Base-by-base conservation (phyloP, 2,113 vertebrate genomes). In the Cyprinodon brontotheroides region DNA sequence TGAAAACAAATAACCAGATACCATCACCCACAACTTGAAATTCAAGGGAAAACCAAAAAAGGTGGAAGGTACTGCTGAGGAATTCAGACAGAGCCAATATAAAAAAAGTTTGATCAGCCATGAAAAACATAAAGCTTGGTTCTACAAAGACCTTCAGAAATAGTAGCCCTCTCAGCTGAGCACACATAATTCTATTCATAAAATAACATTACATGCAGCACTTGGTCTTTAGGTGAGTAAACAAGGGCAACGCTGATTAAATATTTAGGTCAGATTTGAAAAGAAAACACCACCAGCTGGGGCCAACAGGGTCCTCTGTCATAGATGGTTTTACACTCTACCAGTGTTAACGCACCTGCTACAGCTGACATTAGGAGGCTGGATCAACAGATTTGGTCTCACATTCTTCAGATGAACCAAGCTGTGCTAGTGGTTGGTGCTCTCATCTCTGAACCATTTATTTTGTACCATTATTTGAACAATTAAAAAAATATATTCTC, bases 161-260 rank as follows among this genome's bases (percentile, higher is more conserved):
- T 10, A 11, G 62, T 10, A 20, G 14, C 41, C 14, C 7, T 64
- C 29, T 29, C 29, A 29, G 38, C 14, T 15, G 62, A 8, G 38
- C 6, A 64, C 39, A 64, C 41, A n/a, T 64, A 64, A 17, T 15
- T 40, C 62, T 41, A 38, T 41, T 15, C 40, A 41, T 38, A 41
- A 64, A 64, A 64, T n/a, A 20, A 41, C 20, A 8, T n/a, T 41
- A 41, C 20, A 8, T 64, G 17, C 39, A 41, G 40, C n/a, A 43
- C 63, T 65, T 65, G n/a, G 20, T 43, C 63, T 65, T 65, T 20
- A n/a, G 39, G 22, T 65, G 63, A 65, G 20, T 20, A 65, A 65
- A 65, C 22, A 65, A 41, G 11, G 63, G 11, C 63, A 65, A 65
- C 9, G 9, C 9, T 10, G 12, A 3, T n/a, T 43, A 43, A 1